Base-by-base conservation (phyloP, 2,888 invertebrate genomes). In the Rotaria socialis region DNA sequence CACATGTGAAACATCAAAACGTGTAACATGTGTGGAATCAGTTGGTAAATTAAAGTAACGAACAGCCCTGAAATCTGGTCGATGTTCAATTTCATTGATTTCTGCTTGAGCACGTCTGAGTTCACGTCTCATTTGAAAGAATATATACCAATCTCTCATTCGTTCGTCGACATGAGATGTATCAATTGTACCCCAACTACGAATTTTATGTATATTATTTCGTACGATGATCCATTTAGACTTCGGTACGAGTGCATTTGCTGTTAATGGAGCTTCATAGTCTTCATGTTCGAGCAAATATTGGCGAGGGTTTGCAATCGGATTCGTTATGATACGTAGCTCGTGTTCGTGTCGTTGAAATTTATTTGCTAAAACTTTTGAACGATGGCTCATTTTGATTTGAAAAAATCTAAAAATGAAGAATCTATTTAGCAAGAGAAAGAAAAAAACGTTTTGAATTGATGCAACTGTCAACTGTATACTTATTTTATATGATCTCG, bases 191-290 rank as follows among this genome's bases (percentile, higher is more conserved):
- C 47, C n/a, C 80, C 80, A 80, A 47, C 80, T 80, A 47, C 80
- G 80, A 47, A 80, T 80, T 47, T 80, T 43, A 80, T 80, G 80
- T 47, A 80, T 47, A 47, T 80, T 80, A n/a, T 80, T n/a, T 47
- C 80, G 43, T n/a, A 80, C 80, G 2, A 80, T 10, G 19, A n/a
- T 47, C 80, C 80, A 80, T 47, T 80, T 80, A 0, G 80, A 80
- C 10, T 80, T 80, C 19, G 47, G 47, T n/a, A 0, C 0, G 3
- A 80, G 47, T 80, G 43, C 4, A n/a, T 2, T 6, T 47, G 80
- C 7, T 24, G 80, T 80, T 47, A 80, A 24, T 43, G 80, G 80
- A 24, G 80, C 47, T 47, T 80, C 47, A 47, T 80, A 80, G 47
- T 80, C 75, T 43, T 43, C 24, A 19, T 47, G 7, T 1, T 47